Evolutionary conservation across 92 coral and sea anemone species (phyloP).

Genomic region (Parazoanthus darwini): DNA sequence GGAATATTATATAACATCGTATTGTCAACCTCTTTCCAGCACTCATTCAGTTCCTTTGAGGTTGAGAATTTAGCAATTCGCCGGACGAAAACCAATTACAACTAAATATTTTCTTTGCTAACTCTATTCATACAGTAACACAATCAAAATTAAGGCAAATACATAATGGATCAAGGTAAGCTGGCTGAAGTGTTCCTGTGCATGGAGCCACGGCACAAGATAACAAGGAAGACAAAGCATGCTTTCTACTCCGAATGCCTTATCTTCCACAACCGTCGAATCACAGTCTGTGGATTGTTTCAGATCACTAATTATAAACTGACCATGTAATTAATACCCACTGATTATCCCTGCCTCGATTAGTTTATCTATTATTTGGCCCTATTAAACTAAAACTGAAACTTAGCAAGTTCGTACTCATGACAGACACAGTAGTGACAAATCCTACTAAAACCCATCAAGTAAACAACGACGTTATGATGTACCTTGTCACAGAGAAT

Average conservation of each 20-base stretch:
- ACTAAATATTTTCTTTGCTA: not conserved
- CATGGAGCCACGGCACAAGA: not conserved
- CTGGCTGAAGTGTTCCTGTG: not conserved
- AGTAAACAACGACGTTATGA: no score
- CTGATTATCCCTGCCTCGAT: no score
- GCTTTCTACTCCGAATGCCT: not conserved
- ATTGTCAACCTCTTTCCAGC: not conserved
- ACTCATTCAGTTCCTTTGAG: not conserved
- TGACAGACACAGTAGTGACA: not conserved
- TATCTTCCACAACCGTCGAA: no score
- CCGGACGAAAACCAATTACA: not conserved
- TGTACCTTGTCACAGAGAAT: slow-evolving; percentile 84
- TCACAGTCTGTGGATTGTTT: no score
- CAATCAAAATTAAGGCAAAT: not conserved
- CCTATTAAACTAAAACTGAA: no score
- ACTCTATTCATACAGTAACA: not conserved
- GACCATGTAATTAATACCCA: no score
- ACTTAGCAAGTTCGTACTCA: not conserved
- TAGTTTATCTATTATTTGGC: no score
- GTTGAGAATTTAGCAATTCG: not conserved
- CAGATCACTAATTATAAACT: no score
- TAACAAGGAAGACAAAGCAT: no score
- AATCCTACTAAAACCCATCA: not conserved
- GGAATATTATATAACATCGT: not conserved
- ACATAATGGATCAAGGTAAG: not conserved